Conservation (phyloP, 2,113 vertebrate genomes). For the Gallinago media region DNA sequence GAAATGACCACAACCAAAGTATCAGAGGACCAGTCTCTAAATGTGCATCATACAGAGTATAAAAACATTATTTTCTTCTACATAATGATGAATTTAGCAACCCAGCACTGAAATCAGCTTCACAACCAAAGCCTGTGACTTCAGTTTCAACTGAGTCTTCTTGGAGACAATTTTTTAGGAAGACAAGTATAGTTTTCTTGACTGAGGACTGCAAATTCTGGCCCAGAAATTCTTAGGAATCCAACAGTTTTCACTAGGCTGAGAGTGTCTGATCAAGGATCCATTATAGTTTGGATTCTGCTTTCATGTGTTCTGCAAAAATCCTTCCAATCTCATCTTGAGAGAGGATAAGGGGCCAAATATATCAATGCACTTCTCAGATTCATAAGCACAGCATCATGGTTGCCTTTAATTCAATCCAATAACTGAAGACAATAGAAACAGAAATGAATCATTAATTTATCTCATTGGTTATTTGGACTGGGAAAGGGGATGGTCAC, state of each 20-base stretch:
- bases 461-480: not conserved
- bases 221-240: not conserved
- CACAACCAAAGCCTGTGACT: not conserved
- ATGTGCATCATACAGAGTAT: not conserved
- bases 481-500: accelerated
- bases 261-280: not conserved
- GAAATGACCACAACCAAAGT: not conserved
- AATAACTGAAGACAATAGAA: not conserved
- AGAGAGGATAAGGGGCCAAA: not conserved
- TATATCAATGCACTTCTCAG: not conserved
- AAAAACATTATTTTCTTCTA: not conserved
- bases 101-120: not conserved
- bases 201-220: not conserved
- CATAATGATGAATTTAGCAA: not conserved
- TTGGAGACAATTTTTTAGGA: not conserved
- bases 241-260: not conserved
- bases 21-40: not conserved
- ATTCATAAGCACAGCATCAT: not conserved
- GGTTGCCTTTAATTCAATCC: not conserved
- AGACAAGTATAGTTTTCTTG: not conserved
- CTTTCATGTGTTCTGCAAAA: not conserved
- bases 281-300: not conserved
- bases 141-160: not conserved
- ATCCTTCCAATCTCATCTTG: not conserved
- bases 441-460: not conserved